Base-by-base conservation (phyloP, 2,888 invertebrate genomes). In the Orthosia gothica region DNA sequence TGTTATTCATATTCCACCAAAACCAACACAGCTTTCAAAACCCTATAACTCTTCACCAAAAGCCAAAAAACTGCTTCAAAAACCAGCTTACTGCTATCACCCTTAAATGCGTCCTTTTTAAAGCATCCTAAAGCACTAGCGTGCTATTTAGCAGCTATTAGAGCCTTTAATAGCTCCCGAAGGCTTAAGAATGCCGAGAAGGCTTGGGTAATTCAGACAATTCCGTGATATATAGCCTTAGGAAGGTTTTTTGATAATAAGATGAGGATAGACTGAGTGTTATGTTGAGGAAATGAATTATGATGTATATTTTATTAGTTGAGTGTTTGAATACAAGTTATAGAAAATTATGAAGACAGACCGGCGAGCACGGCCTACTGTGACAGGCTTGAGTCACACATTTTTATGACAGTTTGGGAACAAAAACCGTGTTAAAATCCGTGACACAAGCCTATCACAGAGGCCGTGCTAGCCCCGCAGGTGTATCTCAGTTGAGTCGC, bases 81-180 rank as follows among this genome's bases (percentile, higher is more conserved):
- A 55, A 32, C 20, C 54, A 52, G 0, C 63, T 75, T 49, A 49
- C 57, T 50, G 26, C 55, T 23, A 68, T 9, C 55, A 49, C 1
- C 13, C 45, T 9, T 16, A 54, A 76, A 64, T 16, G 32, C 55
- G 76, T n/a, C 32, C 26, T 69, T 82, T 82, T 77, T 73, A 49
- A 70, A 20, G 76, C 67, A 74, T 77, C 77, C 54, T 64, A 74
- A 75, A 71, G 70, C 58, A 68, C 67, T 83, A 73, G 65, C 66
- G 61, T 73, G 47, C 62, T 84, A 76, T 79, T 86, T 86, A 86
- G 79, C 65, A 64, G 68, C 54, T 82, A 70, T 86, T 77, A 86
- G 59, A 55, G 52, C 63, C 58, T 63, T 62, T 65, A 79, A 84
- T 83, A 77, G 83, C 70, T 81, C 81, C 84, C 86, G n/a, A 45